Base-by-base conservation (phyloP, 2,113 vertebrate species). In the Serinus canaria region DNA sequence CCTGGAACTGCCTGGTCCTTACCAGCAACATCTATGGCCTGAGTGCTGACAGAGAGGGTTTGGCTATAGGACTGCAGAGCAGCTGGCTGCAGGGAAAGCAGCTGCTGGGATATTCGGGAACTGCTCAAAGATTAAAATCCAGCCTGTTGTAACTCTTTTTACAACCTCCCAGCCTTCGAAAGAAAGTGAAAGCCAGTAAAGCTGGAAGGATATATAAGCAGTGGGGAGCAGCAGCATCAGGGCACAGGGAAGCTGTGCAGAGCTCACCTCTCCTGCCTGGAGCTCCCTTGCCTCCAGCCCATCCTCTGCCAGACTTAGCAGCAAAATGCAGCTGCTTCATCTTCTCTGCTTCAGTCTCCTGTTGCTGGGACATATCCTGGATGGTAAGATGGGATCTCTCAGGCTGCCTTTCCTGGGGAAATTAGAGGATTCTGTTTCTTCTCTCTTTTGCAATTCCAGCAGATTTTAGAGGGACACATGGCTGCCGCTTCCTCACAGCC, bases 131-230 rank as follows among this genome's bases (percentile, higher is more conserved):
- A 95, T 60, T 87, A 70, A 80, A 83, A 84, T 69, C 69, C 64
- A 81, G 79, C 43, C 80, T 88, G 62, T 63, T 55, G 66, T 15
- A 84, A 92, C 56, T 60, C 12, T 75, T 79, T 4, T 44, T 75
- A 46, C 27, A 83, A 39, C 33, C 41, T 90, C 39, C 82, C 90
- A 74, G 5, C 2, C 66, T 58, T 39, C 20, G n/a, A 88, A 75
- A 78, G 96, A 95, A 96, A 96, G 64, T 91, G 96, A 97, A 97
- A 97, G 91, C 39, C 64, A 33, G 41, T 14, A 41, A 41, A 41
- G 21, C 89, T 89, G n/a, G 50, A 83, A 74, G 52, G 47, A 72
- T 96, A 97, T 95, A 97, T 89, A 96, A 82, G 55, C 86, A 67
- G 56, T 0, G 0, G 15, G 22, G 13, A 91, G 24, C 15, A 70